These are phyloP conservation scores for Neomonachus schauinslandi DNA, from an alignment of 2,113 vertebrate species.

Conservation along the genomic window DNA sequence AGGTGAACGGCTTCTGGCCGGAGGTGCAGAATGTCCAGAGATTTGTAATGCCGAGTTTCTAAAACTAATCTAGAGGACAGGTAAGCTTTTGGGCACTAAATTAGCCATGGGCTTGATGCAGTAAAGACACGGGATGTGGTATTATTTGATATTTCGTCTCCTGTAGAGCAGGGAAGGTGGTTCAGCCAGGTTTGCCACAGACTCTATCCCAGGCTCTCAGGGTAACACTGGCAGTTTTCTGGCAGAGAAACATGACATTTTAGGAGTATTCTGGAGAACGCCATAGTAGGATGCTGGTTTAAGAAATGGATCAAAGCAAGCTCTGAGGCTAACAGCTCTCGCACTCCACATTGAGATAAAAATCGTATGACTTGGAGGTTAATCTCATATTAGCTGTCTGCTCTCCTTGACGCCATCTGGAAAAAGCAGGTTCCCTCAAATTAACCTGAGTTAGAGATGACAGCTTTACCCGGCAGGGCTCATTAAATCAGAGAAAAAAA, in stretches of 20 bases:
- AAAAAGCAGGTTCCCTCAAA: conserved; percentile 43
- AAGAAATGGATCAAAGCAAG: background rate
- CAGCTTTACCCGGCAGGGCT: conserved; percentile 47
- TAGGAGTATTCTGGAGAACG: background rate
- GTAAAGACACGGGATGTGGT: background rate
- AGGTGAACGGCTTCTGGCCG: background rate
- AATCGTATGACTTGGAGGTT: background rate
- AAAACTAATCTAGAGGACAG: background rate
- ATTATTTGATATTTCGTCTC: background rate
- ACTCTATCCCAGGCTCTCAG: background rate
- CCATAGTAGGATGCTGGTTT: background rate
- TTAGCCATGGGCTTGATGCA: background rate
- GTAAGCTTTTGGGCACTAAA: background rate
- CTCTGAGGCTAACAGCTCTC: background rate
- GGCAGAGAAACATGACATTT: background rate
- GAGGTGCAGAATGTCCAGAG: background rate
- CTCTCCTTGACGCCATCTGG: conserved; percentile 17
- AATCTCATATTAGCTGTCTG: background rate
- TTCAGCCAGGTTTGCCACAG: background rate
- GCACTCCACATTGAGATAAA: background rate
- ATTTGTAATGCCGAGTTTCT: background rate
- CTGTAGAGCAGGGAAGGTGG: background rate
- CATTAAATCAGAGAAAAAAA: conserved; percentile 59
- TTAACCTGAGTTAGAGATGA: conserved; percentile 59
- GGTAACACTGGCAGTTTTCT: background rate